Conservation (phyloP, 2,797 vertebrate genomes). For the Bryconaethiops microstoma region DNA sequence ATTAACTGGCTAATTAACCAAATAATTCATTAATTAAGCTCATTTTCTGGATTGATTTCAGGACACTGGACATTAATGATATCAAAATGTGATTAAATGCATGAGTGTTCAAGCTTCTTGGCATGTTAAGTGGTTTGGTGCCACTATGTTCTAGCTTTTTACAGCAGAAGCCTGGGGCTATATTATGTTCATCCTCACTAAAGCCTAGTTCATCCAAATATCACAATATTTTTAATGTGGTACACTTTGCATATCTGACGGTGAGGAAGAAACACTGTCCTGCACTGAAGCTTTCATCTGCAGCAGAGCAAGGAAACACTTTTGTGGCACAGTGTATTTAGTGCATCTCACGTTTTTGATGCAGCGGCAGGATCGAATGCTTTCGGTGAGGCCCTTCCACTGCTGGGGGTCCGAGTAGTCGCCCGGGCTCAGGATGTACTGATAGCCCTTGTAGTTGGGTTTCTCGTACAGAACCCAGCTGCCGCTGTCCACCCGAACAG, state of each 20-base stretch:
- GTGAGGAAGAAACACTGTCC: too few species aligned
- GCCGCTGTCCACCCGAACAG: constrained; percentile 32
- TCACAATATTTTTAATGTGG: too few species aligned
- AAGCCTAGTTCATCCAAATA: too few species aligned
- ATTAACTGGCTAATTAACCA: background rate
- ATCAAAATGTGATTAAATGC: background rate
- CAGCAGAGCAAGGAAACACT: too few species aligned
- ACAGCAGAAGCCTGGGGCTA: too few species aligned
- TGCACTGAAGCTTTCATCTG: too few species aligned
- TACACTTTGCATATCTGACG: too few species aligned
- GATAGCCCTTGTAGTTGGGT: constrained; percentile 26
- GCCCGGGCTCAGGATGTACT: constrained; percentile 21
- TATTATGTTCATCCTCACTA: too few species aligned
- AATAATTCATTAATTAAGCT: background rate
- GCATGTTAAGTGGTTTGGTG: background rate
- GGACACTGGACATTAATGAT: background rate
- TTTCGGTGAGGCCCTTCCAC: constrained; percentile 29
- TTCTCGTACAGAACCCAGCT: constrained; percentile 39
- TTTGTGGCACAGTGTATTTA: background rate
- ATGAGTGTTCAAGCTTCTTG: background rate
- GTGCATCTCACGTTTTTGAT: constrained; percentile 34
- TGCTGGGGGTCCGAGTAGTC: constrained; percentile 20
- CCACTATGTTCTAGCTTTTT: background rate
- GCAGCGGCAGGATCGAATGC: constrained; percentile 39
- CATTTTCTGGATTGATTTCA: too few species aligned